These are phyloP conservation scores for Sinotaia quadrata DNA, from an alignment of 2,888 invertebrate species.

Conservation along the genomic window DNA sequence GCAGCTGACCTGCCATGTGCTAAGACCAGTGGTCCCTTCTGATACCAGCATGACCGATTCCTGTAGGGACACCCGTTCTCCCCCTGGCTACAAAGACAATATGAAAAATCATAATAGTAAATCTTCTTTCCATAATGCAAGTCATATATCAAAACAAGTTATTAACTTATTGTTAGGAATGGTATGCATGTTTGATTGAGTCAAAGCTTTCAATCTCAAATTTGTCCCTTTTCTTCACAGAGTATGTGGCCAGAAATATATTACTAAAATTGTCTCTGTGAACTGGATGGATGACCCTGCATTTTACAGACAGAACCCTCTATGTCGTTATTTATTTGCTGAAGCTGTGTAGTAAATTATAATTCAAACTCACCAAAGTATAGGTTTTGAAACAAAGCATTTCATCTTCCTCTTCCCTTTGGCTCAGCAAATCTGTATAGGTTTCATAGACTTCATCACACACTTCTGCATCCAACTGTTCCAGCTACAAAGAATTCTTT, in stretches of 20 bases:
- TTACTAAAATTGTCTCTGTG: no score
- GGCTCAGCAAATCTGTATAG: slow-evolving; percentile 57
- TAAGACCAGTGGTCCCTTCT: slow-evolving; percentile 65
- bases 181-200: no score
- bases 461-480: slow-evolving; percentile 60
- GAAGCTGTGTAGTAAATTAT: no score
- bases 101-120: not conserved
- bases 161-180: no score
- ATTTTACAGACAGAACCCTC: no score
- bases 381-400: slow-evolving; percentile 63
- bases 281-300: no score
- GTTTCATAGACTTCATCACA: slow-evolving; percentile 66
- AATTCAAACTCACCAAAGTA: slow-evolving; percentile 52
- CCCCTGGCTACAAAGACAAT: slow-evolving; percentile 44
- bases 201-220: no score
- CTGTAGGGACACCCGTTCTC: slow-evolving; percentile 55
- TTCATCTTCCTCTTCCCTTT: slow-evolving; percentile 59
- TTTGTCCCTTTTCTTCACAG: no score
- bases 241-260: no score
- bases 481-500: slow-evolving; percentile 47
- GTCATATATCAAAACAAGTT: not conserved
- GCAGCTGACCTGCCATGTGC: slow-evolving; percentile 64
- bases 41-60: slow-evolving; percentile 65
- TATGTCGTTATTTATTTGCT: no score
- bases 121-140: not conserved